phyloP scores from a whole-genome alignment of 2,113 vertebrate genomes.

The Microcebus lehilahytsara region DNA sequence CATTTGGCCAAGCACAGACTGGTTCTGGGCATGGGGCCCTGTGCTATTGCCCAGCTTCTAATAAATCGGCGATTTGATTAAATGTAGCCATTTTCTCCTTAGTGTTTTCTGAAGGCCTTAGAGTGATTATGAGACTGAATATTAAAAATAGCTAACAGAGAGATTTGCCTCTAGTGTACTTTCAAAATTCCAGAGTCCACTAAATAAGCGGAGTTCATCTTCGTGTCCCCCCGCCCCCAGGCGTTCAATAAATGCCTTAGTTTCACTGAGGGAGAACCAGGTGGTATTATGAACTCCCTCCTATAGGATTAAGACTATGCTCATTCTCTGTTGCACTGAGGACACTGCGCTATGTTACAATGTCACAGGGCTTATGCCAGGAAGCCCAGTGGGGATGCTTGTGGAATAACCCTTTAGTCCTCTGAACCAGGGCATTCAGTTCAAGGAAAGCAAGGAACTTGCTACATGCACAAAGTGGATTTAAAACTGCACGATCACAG shows the following conservation, averaged over 20 bases:
- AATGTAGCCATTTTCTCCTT: not conserved
- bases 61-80: not conserved
- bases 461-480: not conserved
- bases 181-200: not conserved
- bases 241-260: not conserved
- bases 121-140: not conserved
- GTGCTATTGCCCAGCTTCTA: not conserved
- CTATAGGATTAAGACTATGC: not conserved
- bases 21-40: rapidly evolving
- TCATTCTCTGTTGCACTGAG: not conserved
- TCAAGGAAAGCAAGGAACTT: not conserved
- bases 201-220: not conserved
- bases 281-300: not conserved
- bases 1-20: not conserved
- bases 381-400: not conserved
- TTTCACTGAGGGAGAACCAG: rapidly evolving
- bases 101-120: not conserved
- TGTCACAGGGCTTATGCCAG: not conserved
- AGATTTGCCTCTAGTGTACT: not conserved
- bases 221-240: rapidly evolving
- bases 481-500: not conserved
- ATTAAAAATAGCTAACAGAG: not conserved
- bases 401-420: not conserved
- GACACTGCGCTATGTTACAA: not conserved
- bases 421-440: not conserved